phyloP scores from a whole-genome alignment of 2,113 vertebrate species.

The Cebidichthys violaceus region DNA sequence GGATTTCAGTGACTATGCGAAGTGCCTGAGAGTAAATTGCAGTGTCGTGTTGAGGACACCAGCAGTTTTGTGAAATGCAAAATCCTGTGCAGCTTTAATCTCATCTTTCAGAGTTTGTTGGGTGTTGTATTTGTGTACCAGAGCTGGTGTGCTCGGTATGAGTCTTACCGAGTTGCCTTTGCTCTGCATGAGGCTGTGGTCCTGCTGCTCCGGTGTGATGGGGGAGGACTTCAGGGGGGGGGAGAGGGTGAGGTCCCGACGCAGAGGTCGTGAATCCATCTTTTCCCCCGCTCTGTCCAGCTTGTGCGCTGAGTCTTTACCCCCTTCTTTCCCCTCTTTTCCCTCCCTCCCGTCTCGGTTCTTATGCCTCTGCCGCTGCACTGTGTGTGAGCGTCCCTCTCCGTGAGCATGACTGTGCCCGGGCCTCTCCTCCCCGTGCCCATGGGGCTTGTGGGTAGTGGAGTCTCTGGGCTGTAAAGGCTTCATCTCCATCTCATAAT shows the following conservation, averaged over 20 bases:
- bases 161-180: conserved; percentile 91
- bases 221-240: conserved; percentile 94
- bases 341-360: conserved; percentile 81
- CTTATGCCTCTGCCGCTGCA: conserved; percentile 90
- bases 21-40: neutral
- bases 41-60: neutral
- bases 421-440: conserved; percentile 78
- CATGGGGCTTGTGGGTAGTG: conserved; percentile 81
- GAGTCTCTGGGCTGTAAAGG: conserved; percentile 88
- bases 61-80: neutral
- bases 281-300: conserved; percentile 89
- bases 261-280: conserved; percentile 90
- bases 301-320: conserved; percentile 78
- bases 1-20: neutral
- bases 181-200: conserved; percentile 87
- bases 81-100: neutral
- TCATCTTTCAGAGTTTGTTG: neutral
- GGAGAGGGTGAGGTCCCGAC: conserved; percentile 94
- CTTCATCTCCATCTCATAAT: conserved; percentile 98
- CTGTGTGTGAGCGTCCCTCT: conserved; percentile 82
- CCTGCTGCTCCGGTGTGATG: conserved; percentile 89
- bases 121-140: neutral
- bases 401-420: conserved; percentile 76
- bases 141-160: neutral
- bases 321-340: conserved; percentile 60